Conservation (phyloP, 2,113 vertebrate species). For the Stegostoma tigrinum region DNA sequence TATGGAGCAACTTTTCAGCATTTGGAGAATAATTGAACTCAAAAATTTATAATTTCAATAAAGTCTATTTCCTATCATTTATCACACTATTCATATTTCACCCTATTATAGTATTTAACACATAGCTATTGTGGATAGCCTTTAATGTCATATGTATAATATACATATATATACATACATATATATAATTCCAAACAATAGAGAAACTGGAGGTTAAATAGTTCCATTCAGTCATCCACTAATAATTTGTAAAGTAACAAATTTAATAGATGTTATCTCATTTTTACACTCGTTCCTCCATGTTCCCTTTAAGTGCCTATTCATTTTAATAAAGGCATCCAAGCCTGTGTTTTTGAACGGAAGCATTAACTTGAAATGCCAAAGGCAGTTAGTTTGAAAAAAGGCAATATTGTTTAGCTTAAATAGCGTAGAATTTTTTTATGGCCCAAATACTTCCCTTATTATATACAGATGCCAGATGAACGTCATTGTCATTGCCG, state of each 20-base stretch:
- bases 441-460: conserved; percentile 63
- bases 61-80: not conserved
- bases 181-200: not conserved
- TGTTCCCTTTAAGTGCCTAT: conserved; percentile 57
- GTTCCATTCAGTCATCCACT: not conserved
- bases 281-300: conserved; percentile 48
- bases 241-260: conserved; percentile 47
- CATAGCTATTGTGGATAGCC: not conserved
- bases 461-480: conserved; percentile 56
- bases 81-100: not conserved
- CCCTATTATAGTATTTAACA: not conserved
- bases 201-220: conserved; percentile 11
- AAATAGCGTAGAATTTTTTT: conserved; percentile 62
- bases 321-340: conserved; percentile 54
- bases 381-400: conserved; percentile 60
- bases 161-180: no score
- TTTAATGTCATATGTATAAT: not conserved
- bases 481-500: conserved; percentile 47
- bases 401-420: conserved; percentile 58
- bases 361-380: conserved; percentile 63
- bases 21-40: not conserved
- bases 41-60: not conserved
- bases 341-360: conserved; percentile 57
- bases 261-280: conserved; percentile 52
- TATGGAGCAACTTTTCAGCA: not conserved